phyloP scores from a whole-genome alignment of 2,797 vertebrate genomes.

The Lindbergichthys nudifrons region DNA sequence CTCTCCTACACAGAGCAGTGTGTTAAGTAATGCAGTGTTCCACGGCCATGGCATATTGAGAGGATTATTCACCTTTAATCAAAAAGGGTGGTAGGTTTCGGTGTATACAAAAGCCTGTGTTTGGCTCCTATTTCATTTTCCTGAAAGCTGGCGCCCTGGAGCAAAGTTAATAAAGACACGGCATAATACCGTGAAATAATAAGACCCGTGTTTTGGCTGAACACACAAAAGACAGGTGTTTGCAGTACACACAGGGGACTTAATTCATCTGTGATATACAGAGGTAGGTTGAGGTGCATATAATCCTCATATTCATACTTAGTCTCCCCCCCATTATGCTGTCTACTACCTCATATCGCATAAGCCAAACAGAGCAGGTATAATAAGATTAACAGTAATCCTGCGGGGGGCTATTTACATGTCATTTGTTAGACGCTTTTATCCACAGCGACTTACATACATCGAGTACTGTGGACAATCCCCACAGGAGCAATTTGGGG shows the following conservation, averaged over 20 bases:
- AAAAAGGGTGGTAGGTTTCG: constrained; percentile 2
- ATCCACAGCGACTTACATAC: too few relatives aligned
- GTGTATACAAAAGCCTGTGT: constrained; percentile 13
- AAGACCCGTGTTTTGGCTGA: constrained; percentile 36
- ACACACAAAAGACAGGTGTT: constrained; percentile 56
- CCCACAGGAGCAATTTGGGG: too few relatives aligned
- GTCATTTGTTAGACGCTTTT: too few relatives aligned
- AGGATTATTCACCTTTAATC: constrained; percentile 34
- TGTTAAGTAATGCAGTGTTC: constrained; percentile 2
- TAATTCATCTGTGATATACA: constrained; percentile 13
- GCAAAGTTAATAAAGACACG: constrained; percentile 48
- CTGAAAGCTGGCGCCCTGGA: constrained; percentile 28
- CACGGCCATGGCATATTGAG: not conserved
- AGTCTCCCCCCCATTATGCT: not conserved
- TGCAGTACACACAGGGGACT: constrained; percentile 44
- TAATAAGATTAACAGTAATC: constrained; percentile 8
- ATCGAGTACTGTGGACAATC: too few relatives aligned
- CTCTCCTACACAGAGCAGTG: constrained; percentile 1
- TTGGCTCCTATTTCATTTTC: constrained; percentile 24
- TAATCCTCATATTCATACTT: not conserved
- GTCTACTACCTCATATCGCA: constrained; percentile 1
- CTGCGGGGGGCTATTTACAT: not conserved
- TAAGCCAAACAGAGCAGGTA: constrained; percentile 7
- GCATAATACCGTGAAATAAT: constrained; percentile 45
- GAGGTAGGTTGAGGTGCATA: not conserved